Conservation (phyloP, 1,140 invertebrate genomes). For the Drosophila oshimai region DNA sequence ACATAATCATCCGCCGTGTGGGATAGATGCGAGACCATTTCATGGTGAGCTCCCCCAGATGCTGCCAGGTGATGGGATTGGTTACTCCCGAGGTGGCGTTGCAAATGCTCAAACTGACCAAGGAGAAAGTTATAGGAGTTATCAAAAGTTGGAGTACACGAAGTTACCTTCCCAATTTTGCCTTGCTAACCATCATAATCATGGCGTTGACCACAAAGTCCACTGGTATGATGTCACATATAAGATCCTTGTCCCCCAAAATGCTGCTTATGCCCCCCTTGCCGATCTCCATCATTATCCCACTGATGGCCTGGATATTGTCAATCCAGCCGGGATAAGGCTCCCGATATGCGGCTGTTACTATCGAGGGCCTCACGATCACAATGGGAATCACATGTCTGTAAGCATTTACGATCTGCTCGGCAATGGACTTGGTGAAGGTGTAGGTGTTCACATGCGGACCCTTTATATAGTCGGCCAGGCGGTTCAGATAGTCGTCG, state of each 20-base stretch:
- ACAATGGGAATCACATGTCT: conserved; percentile 89
- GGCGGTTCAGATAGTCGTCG: conserved; percentile 84
- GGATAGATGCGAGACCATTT: conserved; percentile 89
- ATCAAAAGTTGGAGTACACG: fast-evolving
- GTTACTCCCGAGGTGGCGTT: conserved; percentile 94
- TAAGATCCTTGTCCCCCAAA: conserved; percentile 87
- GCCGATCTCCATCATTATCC: conserved; percentile 92
- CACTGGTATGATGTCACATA: conserved; percentile 94
- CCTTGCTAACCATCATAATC: conserved; percentile 89
- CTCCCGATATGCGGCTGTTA: conserved; percentile 89
- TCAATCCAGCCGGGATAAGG: conserved; percentile 95
- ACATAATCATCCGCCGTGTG: conserved; percentile 93
- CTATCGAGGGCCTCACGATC: conserved; percentile 96
- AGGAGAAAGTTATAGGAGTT: neutral
- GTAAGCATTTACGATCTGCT: conserved; percentile 88
- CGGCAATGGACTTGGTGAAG: conserved; percentile 92
- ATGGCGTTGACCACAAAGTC: conserved; percentile 95
- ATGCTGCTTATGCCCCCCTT: conserved; percentile 94
- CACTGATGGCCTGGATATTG: conserved; percentile 93
- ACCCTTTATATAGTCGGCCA: conserved; percentile 85
- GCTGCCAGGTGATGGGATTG: conserved; percentile 93
- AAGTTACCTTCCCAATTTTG: conserved; percentile 56
- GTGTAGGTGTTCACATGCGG: conserved; percentile 95
- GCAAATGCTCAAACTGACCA: conserved; percentile 86
- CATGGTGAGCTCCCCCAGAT: conserved; percentile 87